Evolutionary conservation across 2,113 vertebrate genomes (phyloP).

Genomic region (Engraulis encrasicolus): DNA sequence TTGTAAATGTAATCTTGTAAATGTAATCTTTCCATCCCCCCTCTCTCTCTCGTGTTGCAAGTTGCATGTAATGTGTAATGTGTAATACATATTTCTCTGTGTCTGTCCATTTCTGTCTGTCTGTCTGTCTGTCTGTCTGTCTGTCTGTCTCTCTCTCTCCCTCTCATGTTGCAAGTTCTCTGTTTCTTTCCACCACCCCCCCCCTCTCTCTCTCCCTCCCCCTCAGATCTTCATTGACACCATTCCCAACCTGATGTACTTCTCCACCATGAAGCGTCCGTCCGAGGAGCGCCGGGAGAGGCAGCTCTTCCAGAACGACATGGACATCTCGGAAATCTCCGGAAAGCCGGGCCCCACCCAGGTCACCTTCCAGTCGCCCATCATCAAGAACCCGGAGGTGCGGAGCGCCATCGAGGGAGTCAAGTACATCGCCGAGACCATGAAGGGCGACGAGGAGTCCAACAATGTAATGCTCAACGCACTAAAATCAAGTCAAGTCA

Average conservation of each 20-base stretch:
- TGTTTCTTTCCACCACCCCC: too few species aligned
- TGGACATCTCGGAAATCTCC: constrained; percentile 97
- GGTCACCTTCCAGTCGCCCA: constrained; percentile 86
- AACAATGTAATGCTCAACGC: constrained; percentile 83
- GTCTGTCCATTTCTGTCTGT: background rate
- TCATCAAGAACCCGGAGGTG: constrained; percentile 92
- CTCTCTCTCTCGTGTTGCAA: constrained; percentile 1
- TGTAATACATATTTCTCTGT: too few species aligned
- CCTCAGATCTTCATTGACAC: constrained; percentile 94
- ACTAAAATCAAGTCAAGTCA: too few species aligned
- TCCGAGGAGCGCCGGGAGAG: constrained; percentile 87
- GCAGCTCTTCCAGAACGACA: constrained; percentile 84
- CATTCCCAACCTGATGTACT: constrained; percentile 97
- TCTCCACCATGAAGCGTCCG: constrained; percentile 97
- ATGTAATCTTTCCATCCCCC: too few species aligned
- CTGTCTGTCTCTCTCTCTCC: background rate
- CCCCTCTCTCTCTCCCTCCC: background rate
- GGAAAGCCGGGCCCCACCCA: constrained; percentile 86
- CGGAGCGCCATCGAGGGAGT: constrained; percentile 94
- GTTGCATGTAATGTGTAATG: too few species aligned
- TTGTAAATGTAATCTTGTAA: too few species aligned
- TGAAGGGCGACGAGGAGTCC: constrained; percentile 95
- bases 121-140: background rate
- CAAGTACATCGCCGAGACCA: constrained; percentile 97
- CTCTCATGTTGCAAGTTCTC: background rate